phyloP scores from a whole-genome alignment of 2,888 invertebrate species.

The Saturnia japonica region DNA sequence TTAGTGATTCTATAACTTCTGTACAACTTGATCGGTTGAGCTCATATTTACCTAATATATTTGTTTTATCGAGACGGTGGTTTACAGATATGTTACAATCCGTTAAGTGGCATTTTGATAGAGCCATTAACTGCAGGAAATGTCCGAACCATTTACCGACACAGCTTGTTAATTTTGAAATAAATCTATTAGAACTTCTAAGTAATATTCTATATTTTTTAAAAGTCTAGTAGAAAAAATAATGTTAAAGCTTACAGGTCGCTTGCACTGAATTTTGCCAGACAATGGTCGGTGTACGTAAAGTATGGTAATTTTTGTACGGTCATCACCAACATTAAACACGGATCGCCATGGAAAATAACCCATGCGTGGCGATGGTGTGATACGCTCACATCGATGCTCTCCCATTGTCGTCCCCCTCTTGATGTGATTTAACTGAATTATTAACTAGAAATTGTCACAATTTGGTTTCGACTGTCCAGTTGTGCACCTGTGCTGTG shows the following conservation, averaged over 20 bases:
- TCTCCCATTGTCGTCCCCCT: conserved; percentile 79
- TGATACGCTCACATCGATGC: conserved; percentile 80
- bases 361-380: conserved; percentile 78
- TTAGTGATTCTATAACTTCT: too few relatives aligned
- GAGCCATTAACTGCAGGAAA: too few relatives aligned
- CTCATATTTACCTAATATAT: too few relatives aligned
- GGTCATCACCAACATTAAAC: conserved; percentile 61
- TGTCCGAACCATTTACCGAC: too few relatives aligned
- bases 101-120: too few relatives aligned
- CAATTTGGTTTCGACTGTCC: conserved; percentile 75
- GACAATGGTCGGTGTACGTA: conserved; percentile 43
- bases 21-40: too few relatives aligned
- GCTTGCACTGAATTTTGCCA: conserved; percentile 32
- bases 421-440: conserved; percentile 79
- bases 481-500: conserved; percentile 60
- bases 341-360: conserved; percentile 68
- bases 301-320: conserved; percentile 63
- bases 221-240: background rate
- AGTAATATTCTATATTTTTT: background rate
- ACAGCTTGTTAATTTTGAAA: too few relatives aligned
- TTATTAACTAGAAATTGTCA: conserved; percentile 76
- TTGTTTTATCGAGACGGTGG: too few relatives aligned
- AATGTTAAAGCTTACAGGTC: conserved; percentile 34
- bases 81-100: too few relatives aligned
- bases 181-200: background rate